Percentiles rank a stretch among this genome's conserved stretches.
These are phyloP conservation scores for Gadus chalcogrammus DNA, from an alignment of 2,113 vertebrate species.

Conservation along the genomic window DNA sequence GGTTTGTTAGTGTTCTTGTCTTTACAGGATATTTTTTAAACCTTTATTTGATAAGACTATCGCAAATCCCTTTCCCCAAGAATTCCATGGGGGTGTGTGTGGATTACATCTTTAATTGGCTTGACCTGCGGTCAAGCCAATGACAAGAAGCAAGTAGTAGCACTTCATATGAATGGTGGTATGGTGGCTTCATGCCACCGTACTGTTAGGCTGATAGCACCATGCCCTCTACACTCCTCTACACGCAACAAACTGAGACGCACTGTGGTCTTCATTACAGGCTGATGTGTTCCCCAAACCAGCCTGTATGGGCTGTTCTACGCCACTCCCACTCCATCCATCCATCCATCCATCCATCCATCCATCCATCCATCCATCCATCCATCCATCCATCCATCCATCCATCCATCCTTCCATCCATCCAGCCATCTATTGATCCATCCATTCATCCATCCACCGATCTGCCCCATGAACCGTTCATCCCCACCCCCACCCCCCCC, in stretches of 20 bases:
- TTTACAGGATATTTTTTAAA: constrained; percentile 22
- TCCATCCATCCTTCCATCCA: no score
- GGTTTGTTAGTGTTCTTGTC: constrained; percentile 1
- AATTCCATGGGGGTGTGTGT: constrained; percentile 7
- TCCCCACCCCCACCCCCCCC: constrained; percentile 13
- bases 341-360: no score
- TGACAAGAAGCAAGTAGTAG: constrained; percentile 54
- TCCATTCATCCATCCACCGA: background rate
- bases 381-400: background rate
- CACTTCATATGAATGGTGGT: constrained; percentile 60
- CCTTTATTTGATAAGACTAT: no score
- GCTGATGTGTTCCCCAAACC: constrained; percentile 24
- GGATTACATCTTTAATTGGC: constrained; percentile 53
- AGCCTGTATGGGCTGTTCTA: constrained; percentile 5
- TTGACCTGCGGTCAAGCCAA: constrained; percentile 61
- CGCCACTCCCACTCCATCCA: background rate
- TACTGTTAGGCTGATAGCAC: constrained; percentile 53
- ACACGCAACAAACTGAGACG: constrained; percentile 46
- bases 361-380: no score
- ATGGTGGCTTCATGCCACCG: constrained; percentile 37
- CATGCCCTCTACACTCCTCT: constrained; percentile 49
- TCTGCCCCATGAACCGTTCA: background rate
- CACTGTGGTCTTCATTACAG: constrained; percentile 18
- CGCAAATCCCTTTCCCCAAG: constrained; percentile 11
- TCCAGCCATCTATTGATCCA: no score